These are phyloP conservation scores for Gulo gulo DNA, from an alignment of 2,113 vertebrate genomes.

Conservation along the genomic window DNA sequence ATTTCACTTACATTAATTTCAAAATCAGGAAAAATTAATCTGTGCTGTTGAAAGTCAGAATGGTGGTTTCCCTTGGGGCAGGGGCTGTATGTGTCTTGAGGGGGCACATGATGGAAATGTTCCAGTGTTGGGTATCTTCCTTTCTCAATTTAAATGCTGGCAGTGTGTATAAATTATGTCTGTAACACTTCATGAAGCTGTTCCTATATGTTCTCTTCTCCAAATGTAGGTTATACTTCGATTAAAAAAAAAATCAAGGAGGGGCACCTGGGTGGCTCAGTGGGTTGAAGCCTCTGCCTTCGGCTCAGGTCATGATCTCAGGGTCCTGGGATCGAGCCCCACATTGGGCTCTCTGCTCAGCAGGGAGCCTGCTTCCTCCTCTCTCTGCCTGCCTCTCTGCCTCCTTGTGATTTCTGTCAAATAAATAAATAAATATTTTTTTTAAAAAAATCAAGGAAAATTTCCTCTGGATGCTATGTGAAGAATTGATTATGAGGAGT, in stretches of 20 bases:
- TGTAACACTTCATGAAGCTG: not conserved
- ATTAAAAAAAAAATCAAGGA: not conserved
- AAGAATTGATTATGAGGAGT: not conserved
- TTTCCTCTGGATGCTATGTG: not conserved
- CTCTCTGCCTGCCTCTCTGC: too few relatives aligned
- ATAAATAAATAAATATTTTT: too few relatives aligned
- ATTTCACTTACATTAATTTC: not conserved
- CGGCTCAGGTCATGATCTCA: too few relatives aligned
- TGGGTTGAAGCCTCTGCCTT: too few relatives aligned
- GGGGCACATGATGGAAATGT: not conserved
- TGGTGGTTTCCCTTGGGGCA: not conserved
- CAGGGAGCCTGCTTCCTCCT: too few relatives aligned
- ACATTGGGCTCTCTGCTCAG: too few relatives aligned
- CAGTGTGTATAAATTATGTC: not conserved
- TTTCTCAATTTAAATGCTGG: not conserved
- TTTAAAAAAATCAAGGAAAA: not conserved
- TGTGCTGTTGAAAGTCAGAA: not conserved
- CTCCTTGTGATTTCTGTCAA: too few relatives aligned
- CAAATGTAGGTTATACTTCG: not conserved
- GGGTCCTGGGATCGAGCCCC: too few relatives aligned
- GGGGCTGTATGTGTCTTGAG: not conserved
- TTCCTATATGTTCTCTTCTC: not conserved
- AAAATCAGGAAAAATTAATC: not conserved
- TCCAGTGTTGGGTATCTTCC: not conserved
- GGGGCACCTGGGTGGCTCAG: too few relatives aligned